Evolutionary conservation across 2,797 vertebrate species (phyloP).

Genomic region (Characodon lateralis): DNA sequence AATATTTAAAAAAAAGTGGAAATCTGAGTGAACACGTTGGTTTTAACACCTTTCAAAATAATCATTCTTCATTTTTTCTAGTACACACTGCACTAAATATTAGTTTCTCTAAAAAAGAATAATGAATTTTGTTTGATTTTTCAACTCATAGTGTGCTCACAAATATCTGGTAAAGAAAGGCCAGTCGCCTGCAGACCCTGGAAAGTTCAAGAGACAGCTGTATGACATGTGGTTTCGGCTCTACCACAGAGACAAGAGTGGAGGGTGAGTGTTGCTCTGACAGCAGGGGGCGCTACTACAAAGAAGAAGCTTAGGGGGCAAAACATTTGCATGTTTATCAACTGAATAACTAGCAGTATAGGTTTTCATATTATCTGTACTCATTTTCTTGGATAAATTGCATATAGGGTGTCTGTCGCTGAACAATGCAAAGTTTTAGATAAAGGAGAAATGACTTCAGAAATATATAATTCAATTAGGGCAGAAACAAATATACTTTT

Average conservation of each 20-base stretch:
- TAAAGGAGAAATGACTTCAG: neutral
- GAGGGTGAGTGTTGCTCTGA: constrained; percentile 76
- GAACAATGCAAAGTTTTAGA: neutral
- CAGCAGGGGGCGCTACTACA: constrained; percentile 32
- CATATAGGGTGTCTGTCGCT: neutral
- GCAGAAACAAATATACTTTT: neutral
- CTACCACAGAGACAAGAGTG: constrained; percentile 79
- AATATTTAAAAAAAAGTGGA: neutral
- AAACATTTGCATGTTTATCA: neutral
- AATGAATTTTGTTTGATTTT: neutral
- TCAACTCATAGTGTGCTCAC: constrained; percentile 78
- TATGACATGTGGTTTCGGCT: constrained; percentile 89
- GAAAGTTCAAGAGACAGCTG: constrained; percentile 84
- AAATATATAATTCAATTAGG: neutral
- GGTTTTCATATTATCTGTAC: too few relatives aligned
- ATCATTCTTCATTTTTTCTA: too few relatives aligned
- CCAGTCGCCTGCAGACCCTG: constrained; percentile 65
- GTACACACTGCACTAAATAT: too few relatives aligned
- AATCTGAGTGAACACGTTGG: neutral
- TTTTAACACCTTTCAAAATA: neutral
- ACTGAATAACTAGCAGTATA: neutral
- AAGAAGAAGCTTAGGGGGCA: neutral
- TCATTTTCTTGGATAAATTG: neutral
- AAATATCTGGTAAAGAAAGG: constrained; percentile 83
- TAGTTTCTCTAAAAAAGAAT: too few relatives aligned